phyloP scores from a whole-genome alignment of 2,113 vertebrate genomes.

The Theristicus caerulescens region DNA sequence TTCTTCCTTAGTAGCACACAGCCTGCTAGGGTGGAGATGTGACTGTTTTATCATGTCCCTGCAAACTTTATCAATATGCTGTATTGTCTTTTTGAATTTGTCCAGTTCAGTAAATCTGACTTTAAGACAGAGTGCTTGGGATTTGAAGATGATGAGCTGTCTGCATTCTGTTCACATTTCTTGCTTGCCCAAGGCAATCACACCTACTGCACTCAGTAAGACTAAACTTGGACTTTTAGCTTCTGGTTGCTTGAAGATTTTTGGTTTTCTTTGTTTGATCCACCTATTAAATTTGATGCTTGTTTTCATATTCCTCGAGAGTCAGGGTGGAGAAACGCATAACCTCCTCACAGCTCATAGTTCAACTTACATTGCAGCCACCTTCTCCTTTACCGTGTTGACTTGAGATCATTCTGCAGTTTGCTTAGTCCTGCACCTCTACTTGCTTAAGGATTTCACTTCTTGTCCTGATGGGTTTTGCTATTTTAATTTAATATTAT shows the following conservation, averaged over 20 bases:
- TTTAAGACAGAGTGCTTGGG: background rate
- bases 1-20: background rate
- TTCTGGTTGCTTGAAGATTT: background rate
- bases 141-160: background rate
- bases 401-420: background rate
- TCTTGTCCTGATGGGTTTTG: background rate
- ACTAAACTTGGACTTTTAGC: background rate
- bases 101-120: background rate
- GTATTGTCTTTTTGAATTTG: background rate
- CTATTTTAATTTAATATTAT: background rate
- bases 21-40: background rate
- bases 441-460: background rate
- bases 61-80: background rate
- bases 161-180: background rate
- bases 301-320: background rate
- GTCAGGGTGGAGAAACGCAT: rapidly evolving
- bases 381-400: background rate
- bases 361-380: background rate
- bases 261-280: background rate
- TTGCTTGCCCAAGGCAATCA: background rate
- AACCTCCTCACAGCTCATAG: background rate
- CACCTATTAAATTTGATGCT: background rate
- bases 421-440: background rate
- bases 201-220: background rate
- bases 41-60: background rate